These are phyloP conservation scores for Caenorhabditis tropicalis DNA, from an alignment of 1,140 invertebrate species.

Conservation along the genomic window DNA sequence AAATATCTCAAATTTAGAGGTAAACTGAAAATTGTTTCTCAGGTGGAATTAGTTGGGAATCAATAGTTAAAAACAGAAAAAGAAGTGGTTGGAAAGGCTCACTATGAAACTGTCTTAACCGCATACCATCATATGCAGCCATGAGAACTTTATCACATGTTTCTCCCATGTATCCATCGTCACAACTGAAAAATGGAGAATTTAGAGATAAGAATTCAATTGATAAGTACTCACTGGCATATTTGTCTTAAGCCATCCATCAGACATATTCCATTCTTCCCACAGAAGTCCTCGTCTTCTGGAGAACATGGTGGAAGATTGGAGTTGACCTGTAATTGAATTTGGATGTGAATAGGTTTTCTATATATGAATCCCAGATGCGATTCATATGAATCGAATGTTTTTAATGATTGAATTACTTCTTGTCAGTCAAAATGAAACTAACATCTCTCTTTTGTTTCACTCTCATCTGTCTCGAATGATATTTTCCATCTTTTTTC, in stretches of 20 bases:
- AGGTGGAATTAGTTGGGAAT: neutral
- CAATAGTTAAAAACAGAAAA: neutral
- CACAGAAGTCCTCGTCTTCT: neutral
- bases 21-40: neutral
- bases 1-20: neutral
- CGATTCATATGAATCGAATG: no score
- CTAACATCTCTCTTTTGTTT: constrained; percentile 24
- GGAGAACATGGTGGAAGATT: neutral
- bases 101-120: constrained; percentile 25
- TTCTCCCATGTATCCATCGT: constrained; percentile 24
- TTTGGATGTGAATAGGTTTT: neutral
- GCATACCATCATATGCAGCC: constrained; percentile 32
- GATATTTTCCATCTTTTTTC: constrained; percentile 33
- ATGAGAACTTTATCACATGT: constrained; percentile 4
- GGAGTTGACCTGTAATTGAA: neutral
- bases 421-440: neutral
- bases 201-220: neutral
- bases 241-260: constrained; percentile 19
- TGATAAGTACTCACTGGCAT: neutral
- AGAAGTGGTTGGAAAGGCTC: constrained; percentile 23
- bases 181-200: neutral
- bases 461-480: constrained; percentile 30
- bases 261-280: neutral
- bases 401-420: no score
- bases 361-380: no score